A percentile compares a stretch with the other conserved stretches of the same genome.
These are phyloP conservation scores for Rostratula benghalensis DNA, from an alignment of 2,113 vertebrate species.

Conservation along the genomic window DNA sequence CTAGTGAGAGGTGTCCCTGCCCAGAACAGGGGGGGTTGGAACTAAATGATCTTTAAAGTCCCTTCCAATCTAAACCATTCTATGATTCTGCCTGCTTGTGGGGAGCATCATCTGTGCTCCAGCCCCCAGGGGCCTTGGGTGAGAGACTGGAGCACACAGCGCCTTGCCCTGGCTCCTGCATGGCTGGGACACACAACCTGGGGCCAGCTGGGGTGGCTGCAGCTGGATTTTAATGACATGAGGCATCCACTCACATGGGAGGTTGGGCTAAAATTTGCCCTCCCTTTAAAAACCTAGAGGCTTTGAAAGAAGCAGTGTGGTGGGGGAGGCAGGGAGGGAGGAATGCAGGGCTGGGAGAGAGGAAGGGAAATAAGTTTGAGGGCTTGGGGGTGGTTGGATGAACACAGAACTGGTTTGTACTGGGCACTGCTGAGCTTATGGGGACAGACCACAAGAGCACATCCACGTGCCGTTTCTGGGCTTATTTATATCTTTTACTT, in stretches of 20 bases:
- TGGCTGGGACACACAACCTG: not conserved
- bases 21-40: not conserved
- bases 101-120: not conserved
- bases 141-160: rapidly evolving
- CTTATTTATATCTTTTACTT: not conserved
- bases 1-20: not conserved
- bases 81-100: not conserved
- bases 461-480: not conserved
- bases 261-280: not conserved
- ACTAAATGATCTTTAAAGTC: not conserved
- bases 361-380: not conserved
- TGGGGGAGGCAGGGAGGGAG: no score
- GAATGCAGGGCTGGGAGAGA: no score
- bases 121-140: rapidly evolving
- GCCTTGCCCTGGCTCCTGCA: not conserved
- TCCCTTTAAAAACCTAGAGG: not conserved
- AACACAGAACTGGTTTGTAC: not conserved
- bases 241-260: not conserved
- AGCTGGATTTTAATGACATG: not conserved
- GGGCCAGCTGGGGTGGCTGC: not conserved
- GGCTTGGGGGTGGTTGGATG: not conserved
- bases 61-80: not conserved
- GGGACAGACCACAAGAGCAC: not conserved
- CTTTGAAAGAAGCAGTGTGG: not conserved
- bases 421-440: rapidly evolving